Evolutionary conservation across 2,888 invertebrate species (phyloP), one percentile per base, ranked within the genome.

Genomic region (Perithous albicinctus): DNA sequence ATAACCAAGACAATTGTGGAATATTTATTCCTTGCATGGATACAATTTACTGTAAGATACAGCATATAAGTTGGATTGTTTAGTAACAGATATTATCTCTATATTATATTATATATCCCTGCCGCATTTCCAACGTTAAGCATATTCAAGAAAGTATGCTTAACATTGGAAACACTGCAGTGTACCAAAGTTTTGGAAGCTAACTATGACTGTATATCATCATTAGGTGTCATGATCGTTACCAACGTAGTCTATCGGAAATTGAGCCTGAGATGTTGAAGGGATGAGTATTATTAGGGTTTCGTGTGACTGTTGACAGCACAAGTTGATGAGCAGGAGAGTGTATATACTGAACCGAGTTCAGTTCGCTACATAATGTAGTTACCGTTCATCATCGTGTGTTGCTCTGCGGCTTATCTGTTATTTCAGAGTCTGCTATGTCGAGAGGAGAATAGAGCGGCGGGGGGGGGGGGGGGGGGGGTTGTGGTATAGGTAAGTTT

Each of bases 341-440:
- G 15, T 66, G 48, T 26, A 38, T 41, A 64, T 74, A 80, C 78
- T 84, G 82, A 76, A 77, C 70, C 87, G 78, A 80, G 81, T 85
- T 82, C 63, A 59, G 82, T 84, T 86, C 78, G 84, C 83, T 80
- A 82, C 70, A 78, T 86, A 83, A 85, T 77, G 80, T 84, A 76
- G 85, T 83, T 80, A 78, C 81, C 86, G 85, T 85, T 85, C 86
- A 78, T 85, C 84, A 78, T 69, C 78, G 48, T 56, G 43, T 66
- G 78, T 78, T 80, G 84, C 76, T 78, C 63, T 46, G 78, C 66
- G 78, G 85, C 86, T 87, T 90, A 90, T 89, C 87, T 88, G 88
- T 85, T 88, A 84, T 88, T 87, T 87, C 87, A 86, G 88, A 86
- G 85, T 38, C 75, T 75, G 70, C 51, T 75, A 59, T 78, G 59